Conservation (phyloP, 2,797 vertebrate species). For the Enteromius viviparus region DNA sequence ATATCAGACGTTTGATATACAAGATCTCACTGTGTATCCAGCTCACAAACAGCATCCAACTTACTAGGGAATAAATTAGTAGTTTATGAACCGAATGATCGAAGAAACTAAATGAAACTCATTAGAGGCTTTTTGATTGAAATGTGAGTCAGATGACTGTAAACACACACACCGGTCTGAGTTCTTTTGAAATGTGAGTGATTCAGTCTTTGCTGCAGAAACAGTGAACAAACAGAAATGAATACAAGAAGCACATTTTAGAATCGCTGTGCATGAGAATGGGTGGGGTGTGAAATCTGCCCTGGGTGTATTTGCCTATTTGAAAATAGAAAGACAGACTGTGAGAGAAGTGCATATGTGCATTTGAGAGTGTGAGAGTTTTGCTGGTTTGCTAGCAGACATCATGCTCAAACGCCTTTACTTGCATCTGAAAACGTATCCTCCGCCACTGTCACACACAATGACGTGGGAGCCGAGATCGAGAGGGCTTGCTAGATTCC, state of each 20-base stretch:
- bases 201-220: not conserved
- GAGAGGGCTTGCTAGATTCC: constrained; percentile 78
- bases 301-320: constrained; percentile 47
- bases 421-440: constrained; percentile 69
- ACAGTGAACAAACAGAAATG: constrained; percentile 18
- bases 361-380: constrained; percentile 44
- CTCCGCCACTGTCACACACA: constrained; percentile 33
- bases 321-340: constrained; percentile 41
- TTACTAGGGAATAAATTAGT: not conserved
- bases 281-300: constrained; percentile 62
- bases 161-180: constrained; percentile 5
- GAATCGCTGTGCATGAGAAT: constrained; percentile 68
- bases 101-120: not conserved
- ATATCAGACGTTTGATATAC: not conserved
- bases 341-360: constrained; percentile 27
- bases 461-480: constrained; percentile 77
- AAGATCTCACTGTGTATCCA: not conserved
- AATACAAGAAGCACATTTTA: constrained; percentile 27
- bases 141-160: not conserved
- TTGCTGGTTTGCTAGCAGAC: constrained; percentile 64
- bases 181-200: constrained; percentile 4
- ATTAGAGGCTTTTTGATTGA: not conserved
- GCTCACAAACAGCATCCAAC: not conserved
- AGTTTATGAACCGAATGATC: not conserved
- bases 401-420: constrained; percentile 68